Evolutionary conservation across 2,113 vertebrate species (phyloP), one percentile per base, ranked within the genome.

Genomic region (Nicator chloris): DNA sequence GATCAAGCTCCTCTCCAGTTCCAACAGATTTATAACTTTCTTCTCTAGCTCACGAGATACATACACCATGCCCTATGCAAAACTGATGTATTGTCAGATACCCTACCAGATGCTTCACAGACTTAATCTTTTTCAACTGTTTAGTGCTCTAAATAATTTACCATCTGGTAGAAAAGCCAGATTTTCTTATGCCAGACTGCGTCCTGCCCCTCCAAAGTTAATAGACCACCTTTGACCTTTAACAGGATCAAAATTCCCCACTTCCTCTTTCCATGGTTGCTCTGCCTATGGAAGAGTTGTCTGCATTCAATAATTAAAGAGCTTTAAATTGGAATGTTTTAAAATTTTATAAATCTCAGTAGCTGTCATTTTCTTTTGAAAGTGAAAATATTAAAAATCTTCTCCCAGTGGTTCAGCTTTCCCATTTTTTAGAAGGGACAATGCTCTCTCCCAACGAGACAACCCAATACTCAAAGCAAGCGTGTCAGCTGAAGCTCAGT

Each of bases 91-190:
- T 60, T 93, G 61, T 87, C 88, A 79, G 66, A 84, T 91, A 92
- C 28, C n/a, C 82, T 50, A 90, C 66, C 93, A 94, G 93, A 80
- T 86, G 90, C 93, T 96, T 96, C 96, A 94, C 86, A 89, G 92
- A 87, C 89, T 92, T 92, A 69, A 90, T 95, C 90, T 92, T 95
- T 95, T 83, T 92, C 82, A 93, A 90, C 82, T 85, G 88, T 90
- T 96, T 92, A 94, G 64, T 92, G 45, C 50, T 82, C 82, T 69
- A 83, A 91, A 93, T 87, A 92, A 96, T 96, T 89, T 87, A 73
- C 83, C 90, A 96, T 93, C 92, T 95, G 86, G 78, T 57, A 95
- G 42, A 78, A 89, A 90, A 83, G 33, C 8, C 80, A 80, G 35
- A 57, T 80, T 90, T 94, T 76, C 63, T 57, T 82, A 69, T 2